Base-by-base conservation (phyloP, 2,888 invertebrate genomes). In the Apotomis turbidana region DNA sequence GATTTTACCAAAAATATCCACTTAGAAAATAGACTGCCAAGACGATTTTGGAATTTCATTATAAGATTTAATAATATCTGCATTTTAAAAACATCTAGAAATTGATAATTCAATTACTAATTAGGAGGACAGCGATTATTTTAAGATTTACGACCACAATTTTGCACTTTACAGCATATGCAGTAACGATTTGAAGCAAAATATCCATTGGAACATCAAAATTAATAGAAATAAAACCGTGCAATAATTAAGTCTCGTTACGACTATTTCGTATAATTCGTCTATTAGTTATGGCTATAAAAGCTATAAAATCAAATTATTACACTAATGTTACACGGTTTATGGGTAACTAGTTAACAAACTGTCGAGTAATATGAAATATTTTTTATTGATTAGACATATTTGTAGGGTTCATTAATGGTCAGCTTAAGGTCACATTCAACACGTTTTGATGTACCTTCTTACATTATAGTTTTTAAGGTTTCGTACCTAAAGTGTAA, bases 201-300 rank as follows among this genome's bases (percentile, higher is more conserved):
- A 8, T 46, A 27, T 41, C 44, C 15, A 54, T 55, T 66, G 38
- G 8, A 54, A 52, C 10, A 9, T 66, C 38, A 63, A 5, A 13
- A 10, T 63, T 15, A 9, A 12, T 10, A 44, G 12, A 44, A 15
- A 27, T 55, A 46, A 15, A 15, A 52, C 51, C 4, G 36, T n/a
- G 27, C 36, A 5, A 44, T n/a, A 66, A 27, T 55, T 46, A 70
- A 49, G 62, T 54, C 67, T 66, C 46, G 64, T 71, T 72, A 70
- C 81, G 76, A 71, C 83, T 83, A 85, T 80, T 83, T 79, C 79
- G 80, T 79, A 77, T 81, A 82, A 83, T 83, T 79, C 80, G 79
- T 81, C 80, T 81, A 85, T 86, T 81, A 81, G 78, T 72, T 64
- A 74, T 73, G 79, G 75, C 78, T 72, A 70, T 75, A 76, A 78